Percentiles rank a stretch among this genome's conserved stretches.
These are phyloP conservation scores for Empis stercorea DNA, from an alignment of 2,888 invertebrate genomes.

Conservation along the genomic window DNA sequence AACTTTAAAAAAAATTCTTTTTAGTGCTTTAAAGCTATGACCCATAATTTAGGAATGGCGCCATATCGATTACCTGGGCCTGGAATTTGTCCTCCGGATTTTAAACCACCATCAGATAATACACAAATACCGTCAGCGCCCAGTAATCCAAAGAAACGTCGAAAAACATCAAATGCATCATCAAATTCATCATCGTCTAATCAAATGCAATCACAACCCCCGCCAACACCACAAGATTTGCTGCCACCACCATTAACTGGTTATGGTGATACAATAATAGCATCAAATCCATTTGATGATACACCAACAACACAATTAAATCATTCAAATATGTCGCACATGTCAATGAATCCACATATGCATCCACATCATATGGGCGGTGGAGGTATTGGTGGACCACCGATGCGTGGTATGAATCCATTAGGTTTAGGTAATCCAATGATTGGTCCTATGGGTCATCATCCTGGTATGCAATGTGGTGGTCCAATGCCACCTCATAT, in stretches of 20 bases:
- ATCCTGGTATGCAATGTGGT: slow-evolving; percentile 23
- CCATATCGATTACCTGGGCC: slow-evolving; percentile 61
- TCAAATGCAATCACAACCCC: slow-evolving; percentile 51
- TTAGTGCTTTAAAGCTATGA: slow-evolving; percentile 38
- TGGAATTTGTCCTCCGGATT: slow-evolving; percentile 56
- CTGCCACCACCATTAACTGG: slow-evolving; percentile 66
- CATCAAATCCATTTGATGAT: slow-evolving; percentile 91
- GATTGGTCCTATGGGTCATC: slow-evolving; percentile 12
- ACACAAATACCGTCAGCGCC: slow-evolving; percentile 62
- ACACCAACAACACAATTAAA: slow-evolving; percentile 49
- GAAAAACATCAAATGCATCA: slow-evolving; percentile 68
- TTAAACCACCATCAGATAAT: slow-evolving; percentile 54
- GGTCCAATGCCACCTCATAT: slow-evolving; percentile 31
- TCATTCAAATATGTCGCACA: slow-evolving; percentile 52
- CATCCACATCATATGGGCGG: slow-evolving; percentile 40
- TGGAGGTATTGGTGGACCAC: slow-evolving; percentile 26
- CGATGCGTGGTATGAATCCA: slow-evolving; percentile 39
- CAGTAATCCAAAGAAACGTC: slow-evolving; percentile 75
- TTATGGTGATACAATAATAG: slow-evolving; percentile 86
- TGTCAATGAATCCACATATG: slow-evolving; percentile 41
- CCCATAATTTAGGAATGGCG: slow-evolving; percentile 73
- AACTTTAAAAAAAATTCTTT: too few species aligned
- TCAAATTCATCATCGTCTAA: slow-evolving; percentile 42
- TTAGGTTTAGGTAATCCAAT: slow-evolving; percentile 22
- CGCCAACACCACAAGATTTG: slow-evolving; percentile 63